Evolutionary conservation across 2,113 vertebrate genomes (phyloP).

Genomic region (Sebastes fasciatus): DNA sequence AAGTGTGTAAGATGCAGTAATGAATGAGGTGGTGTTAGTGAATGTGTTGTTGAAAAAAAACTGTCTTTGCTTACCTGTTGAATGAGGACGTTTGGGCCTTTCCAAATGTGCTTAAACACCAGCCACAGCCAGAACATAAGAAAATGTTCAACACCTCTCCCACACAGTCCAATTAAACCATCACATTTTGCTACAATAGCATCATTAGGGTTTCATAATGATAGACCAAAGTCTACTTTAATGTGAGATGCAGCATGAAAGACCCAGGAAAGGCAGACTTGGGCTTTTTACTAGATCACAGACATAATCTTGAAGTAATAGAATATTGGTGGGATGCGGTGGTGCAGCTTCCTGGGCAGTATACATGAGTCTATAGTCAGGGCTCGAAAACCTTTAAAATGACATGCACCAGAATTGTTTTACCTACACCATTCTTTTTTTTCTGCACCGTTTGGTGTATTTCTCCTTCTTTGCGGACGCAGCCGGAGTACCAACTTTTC

Average conservation of each 20-base stretch:
- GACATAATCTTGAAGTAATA: background rate
- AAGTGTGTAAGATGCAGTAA: background rate
- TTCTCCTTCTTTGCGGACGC: background rate
- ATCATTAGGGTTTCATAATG: constrained; percentile 23
- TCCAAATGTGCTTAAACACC: background rate
- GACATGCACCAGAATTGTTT: no score
- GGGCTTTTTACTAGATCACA: constrained; percentile 1
- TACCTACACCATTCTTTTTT: background rate
- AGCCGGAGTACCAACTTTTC: no score
- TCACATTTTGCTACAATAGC: constrained; percentile 13
- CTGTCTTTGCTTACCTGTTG: background rate
- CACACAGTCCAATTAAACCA: constrained; percentile 12
- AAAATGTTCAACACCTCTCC: constrained; percentile 14
- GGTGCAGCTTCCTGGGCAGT: background rate
- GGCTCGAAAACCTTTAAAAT: no score
- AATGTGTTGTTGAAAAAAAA: background rate
- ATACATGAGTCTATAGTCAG: background rate
- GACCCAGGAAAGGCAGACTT: background rate
- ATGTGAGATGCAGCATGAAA: constrained; percentile 27
- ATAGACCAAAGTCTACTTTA: constrained; percentile 33
- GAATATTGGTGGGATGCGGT: background rate
- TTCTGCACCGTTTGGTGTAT: background rate
- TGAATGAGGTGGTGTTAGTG: background rate
- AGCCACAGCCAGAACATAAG: constrained; percentile 1
- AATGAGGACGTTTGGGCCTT: background rate